phyloP scores from a whole-genome alignment of 2,888 invertebrate species.

The Pharmacophagus antenor region DNA sequence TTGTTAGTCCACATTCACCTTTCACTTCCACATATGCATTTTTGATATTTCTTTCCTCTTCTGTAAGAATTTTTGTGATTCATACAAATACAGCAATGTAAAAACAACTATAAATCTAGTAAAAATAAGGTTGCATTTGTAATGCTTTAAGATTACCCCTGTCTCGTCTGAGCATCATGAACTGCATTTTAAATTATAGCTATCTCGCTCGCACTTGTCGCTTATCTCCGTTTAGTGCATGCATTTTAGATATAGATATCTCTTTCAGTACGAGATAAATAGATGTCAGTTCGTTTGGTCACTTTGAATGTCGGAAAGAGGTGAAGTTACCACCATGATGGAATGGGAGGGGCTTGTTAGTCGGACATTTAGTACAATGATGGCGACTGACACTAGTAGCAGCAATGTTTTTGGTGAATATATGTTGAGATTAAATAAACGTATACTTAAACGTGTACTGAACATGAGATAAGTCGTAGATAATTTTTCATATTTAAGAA shows the following conservation, averaged over 20 bases:
- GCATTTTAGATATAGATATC: constrained; percentile 75
- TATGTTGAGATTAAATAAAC: background rate
- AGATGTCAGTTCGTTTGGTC: constrained; percentile 67
- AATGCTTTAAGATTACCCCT: constrained; percentile 59
- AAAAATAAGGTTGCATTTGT: constrained; percentile 72
- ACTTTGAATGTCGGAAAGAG: constrained; percentile 54
- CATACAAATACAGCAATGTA: constrained; percentile 50
- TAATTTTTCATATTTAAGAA: too few species aligned
- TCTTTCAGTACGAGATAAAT: constrained; percentile 72
- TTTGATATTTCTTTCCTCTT: constrained; percentile 52
- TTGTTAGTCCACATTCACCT: constrained; percentile 52
- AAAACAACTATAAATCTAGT: constrained; percentile 58
- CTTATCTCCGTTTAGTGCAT: constrained; percentile 70
- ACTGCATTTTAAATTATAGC: constrained; percentile 68
- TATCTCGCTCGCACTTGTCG: constrained; percentile 64
- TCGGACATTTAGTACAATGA: constrained; percentile 47
- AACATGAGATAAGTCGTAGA: background rate
- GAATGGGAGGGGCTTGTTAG: constrained; percentile 69
- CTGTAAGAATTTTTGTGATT: constrained; percentile 46
- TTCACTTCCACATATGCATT: constrained; percentile 51
- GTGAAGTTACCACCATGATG: constrained; percentile 72
- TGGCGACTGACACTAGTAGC: constrained; percentile 36
- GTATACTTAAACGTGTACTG: background rate
- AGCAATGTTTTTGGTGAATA: background rate
- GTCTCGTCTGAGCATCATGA: constrained; percentile 55